phyloP scores from a whole-genome alignment of 2,797 vertebrate species.

The Australoheros facetus region DNA sequence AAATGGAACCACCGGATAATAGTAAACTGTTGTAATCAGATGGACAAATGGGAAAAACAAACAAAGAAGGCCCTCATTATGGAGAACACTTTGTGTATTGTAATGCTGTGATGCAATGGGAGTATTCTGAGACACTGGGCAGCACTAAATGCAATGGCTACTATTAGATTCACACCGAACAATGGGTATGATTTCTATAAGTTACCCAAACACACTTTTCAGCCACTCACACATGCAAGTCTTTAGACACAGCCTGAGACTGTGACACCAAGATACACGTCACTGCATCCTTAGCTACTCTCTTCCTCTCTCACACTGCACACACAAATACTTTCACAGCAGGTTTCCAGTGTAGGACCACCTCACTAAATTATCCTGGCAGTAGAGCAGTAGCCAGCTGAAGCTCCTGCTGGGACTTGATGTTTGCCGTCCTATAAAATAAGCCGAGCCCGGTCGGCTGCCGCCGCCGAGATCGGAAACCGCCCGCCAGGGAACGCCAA shows the following conservation, averaged over 20 bases:
- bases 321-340: slow-evolving; percentile 5
- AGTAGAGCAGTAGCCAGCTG: slow-evolving; percentile 4
- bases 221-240: neutral
- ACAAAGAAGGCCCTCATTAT: slow-evolving; percentile 44
- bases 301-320: neutral
- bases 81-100: slow-evolving; percentile 59
- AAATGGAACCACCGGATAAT: slow-evolving; percentile 19
- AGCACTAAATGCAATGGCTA: slow-evolving; percentile 53
- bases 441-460: neutral
- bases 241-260: neutral
- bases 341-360: slow-evolving; percentile 1
- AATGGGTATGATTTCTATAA: slow-evolving; percentile 56
- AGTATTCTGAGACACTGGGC: slow-evolving; percentile 55
- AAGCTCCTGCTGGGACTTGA: slow-evolving; percentile 15
- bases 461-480: slow-evolving; percentile 1
- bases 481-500: neutral
- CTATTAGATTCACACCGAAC: slow-evolving; percentile 51
- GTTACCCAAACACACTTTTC: neutral
- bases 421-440: slow-evolving; percentile 30
- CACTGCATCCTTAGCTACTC: neutral
- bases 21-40: slow-evolving; percentile 29
- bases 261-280: neutral
- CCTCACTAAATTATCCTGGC: neutral
- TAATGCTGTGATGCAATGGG: slow-evolving; percentile 53
- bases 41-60: slow-evolving; percentile 9